phyloP scores from a whole-genome alignment of 2,888 invertebrate species.

The Scaptomyza tumidula region DNA sequence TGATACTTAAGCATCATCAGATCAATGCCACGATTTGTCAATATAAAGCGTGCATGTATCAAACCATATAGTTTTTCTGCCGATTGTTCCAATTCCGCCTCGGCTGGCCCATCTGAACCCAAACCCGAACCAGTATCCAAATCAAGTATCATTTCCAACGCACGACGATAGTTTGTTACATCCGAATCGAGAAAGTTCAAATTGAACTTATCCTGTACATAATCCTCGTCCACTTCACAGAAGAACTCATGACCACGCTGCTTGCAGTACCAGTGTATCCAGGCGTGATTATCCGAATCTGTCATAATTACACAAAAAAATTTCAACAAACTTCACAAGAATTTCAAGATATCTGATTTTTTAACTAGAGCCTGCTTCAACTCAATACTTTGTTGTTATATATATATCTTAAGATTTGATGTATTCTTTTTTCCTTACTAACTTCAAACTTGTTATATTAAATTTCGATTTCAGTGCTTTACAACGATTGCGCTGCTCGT shows the following conservation, averaged over 20 bases:
- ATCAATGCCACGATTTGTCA: constrained; percentile 99
- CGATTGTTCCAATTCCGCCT: constrained; percentile 98
- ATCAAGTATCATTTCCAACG: constrained; percentile 99
- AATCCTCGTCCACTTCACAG: constrained; percentile 99
- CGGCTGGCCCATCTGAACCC: constrained; percentile 95
- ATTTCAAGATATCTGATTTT: background rate
- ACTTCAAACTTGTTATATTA: background rate
- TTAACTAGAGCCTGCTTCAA: constrained; percentile 12
- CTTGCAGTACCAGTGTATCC: constrained; percentile 99
- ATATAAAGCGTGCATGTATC: constrained; percentile 99
- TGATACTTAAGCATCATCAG: constrained; percentile 99
- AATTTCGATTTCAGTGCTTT: constrained; percentile 74
- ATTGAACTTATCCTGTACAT: constrained; percentile 99
- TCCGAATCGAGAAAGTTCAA: constrained; percentile 99
- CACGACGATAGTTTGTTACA: constrained; percentile 99
- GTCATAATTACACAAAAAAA: constrained; percentile 90
- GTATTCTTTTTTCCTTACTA: no score
- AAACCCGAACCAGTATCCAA: constrained; percentile 87
- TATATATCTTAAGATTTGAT: no score
- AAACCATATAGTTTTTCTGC: constrained; percentile 99
- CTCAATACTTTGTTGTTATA: no score
- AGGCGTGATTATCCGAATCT: constrained; percentile 98
- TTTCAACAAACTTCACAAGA: constrained; percentile 10
- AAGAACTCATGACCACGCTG: constrained; percentile 99
- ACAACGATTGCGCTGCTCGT: constrained; percentile 82